These are phyloP conservation scores for Melanostoma mellinum DNA, from an alignment of 2,888 invertebrate species.

Conservation along the genomic window DNA sequence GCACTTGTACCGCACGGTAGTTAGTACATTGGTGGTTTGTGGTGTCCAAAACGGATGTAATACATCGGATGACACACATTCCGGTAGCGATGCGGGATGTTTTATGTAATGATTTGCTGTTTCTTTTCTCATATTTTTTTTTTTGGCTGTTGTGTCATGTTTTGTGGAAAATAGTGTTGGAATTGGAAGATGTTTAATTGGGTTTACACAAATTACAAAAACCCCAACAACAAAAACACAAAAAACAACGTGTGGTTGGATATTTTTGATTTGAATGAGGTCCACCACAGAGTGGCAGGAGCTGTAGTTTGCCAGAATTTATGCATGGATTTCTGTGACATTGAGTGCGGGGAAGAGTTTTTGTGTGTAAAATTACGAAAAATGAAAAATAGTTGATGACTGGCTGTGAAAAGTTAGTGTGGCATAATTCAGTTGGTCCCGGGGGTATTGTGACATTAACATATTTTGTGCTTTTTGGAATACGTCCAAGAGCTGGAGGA, in stretches of 20 bases:
- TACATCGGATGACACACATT: conserved; percentile 60
- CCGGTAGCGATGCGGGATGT: neutral
- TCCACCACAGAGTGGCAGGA: neutral
- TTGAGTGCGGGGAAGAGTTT: conserved; percentile 12
- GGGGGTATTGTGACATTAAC: conserved; percentile 40
- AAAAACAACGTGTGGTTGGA: conserved; percentile 28
- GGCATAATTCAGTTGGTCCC: conserved; percentile 48
- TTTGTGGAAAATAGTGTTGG: neutral
- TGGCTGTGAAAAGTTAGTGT: conserved; percentile 59
- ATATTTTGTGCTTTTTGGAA: conserved; percentile 53
- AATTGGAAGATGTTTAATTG: conserved; percentile 58
- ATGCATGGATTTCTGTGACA: conserved; percentile 46
- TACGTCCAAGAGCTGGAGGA: conserved; percentile 36
- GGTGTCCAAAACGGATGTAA: conserved; percentile 55
- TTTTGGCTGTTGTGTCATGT: neutral
- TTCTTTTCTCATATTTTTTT: neutral
- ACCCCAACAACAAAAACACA: neutral
- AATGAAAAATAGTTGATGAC: conserved; percentile 49
- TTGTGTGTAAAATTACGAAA: neutral
- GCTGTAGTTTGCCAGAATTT: neutral
- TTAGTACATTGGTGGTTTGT: conserved; percentile 38
- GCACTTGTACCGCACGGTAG: conserved; percentile 12
- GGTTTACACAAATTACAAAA: conserved; percentile 20
- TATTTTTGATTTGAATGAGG: conserved; percentile 39
- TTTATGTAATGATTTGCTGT: conserved; percentile 24